Base-by-base conservation (phyloP, 2,888 invertebrate species). In the Cephus nigrinus region DNA sequence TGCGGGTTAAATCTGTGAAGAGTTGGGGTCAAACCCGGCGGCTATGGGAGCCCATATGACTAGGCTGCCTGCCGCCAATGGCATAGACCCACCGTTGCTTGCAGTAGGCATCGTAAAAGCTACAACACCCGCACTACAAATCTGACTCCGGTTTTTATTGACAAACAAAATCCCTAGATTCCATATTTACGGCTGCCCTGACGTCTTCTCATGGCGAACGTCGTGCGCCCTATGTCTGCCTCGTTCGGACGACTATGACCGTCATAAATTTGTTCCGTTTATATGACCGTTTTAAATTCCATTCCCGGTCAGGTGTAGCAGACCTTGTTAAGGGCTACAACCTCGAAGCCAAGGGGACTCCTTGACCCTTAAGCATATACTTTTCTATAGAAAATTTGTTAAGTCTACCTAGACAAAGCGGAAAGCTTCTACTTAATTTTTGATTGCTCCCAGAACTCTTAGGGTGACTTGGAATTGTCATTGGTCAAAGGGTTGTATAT, bases 221-320 rank as follows among this genome's bases (percentile, higher is more conserved):
- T 69, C 73, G 77, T 75, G 73, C 72, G 80, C 77, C 75, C 75
- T 79, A 79, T 79, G 77, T 79, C 75, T 71, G 68, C 76, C 76
- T 76, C 73, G 35, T 76, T 76, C 75, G 75, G 31, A 23, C 36
- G 75, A 76, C 79, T 77, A 80, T 80, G 81, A 80, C 80, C 71
- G 82, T 80, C 84, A 82, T 87, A 87, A 87, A 87, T 86, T 86
- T 86, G 84, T 85, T 84, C 84, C 83, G 79, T 84, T 87, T 86
- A 86, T 87, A 86, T 82, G 82, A 84, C 81, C 84, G 79, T 83
- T 83, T 84, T 82, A 83, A 86, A 85, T 84, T 84, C 84, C 82
- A 82, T 79, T 79, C 80, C 73, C 80, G 80, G 84, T 85, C 85
- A 85, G 85, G 83, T 85, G 86, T 79, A 32, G 35, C 34, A 77